These are phyloP conservation scores for Cryptophagus acutangulus DNA, from an alignment of 2,888 invertebrate genomes.

Conservation along the genomic window DNA sequence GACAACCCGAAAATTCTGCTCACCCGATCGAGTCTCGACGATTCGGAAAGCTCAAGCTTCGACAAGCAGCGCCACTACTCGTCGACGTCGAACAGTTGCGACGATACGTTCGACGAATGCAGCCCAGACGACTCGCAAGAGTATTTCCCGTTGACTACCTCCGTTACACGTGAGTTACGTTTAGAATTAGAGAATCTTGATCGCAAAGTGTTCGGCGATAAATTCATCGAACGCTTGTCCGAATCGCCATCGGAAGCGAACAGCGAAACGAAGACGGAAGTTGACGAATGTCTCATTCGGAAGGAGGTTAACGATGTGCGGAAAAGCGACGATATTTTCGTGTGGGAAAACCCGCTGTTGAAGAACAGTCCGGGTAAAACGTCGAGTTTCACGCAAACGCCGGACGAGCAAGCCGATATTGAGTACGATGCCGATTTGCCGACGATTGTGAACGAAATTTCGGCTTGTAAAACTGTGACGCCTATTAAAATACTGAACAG, in stretches of 20 bases:
- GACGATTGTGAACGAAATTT: conserved; percentile 58
- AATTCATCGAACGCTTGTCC: conserved; percentile 38
- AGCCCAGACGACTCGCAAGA: conserved; percentile 78
- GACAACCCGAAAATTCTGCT: conserved; percentile 49
- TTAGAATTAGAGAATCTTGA: conserved; percentile 80
- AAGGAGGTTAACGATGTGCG: conserved; percentile 30
- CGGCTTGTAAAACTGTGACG: conserved; percentile 63
- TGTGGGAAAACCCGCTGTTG: conserved; percentile 77
- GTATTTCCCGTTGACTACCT: conserved; percentile 83
- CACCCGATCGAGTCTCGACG: conserved; percentile 49
- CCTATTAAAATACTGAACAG: conserved; percentile 58
- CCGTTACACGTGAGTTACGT: conserved; percentile 77
- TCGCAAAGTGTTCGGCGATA: conserved; percentile 72
- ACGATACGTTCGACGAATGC: conserved; percentile 54
- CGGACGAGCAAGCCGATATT: conserved; percentile 68
- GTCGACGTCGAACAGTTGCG: conserved; percentile 39
- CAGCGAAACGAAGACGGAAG: conserved; percentile 25
- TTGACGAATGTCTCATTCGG: conserved; percentile 9
- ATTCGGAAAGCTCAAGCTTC: conserved; percentile 49
- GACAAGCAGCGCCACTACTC: conserved; percentile 38
- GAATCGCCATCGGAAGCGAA: conserved; percentile 35
- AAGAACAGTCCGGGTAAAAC: conserved; percentile 50
- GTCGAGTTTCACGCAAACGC: conserved; percentile 57
- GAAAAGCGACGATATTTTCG: conserved; percentile 64
- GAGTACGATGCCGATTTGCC: conserved; percentile 56